phyloP scores from a whole-genome alignment of 2,888 invertebrate genomes.

The Desoria tigrina region DNA sequence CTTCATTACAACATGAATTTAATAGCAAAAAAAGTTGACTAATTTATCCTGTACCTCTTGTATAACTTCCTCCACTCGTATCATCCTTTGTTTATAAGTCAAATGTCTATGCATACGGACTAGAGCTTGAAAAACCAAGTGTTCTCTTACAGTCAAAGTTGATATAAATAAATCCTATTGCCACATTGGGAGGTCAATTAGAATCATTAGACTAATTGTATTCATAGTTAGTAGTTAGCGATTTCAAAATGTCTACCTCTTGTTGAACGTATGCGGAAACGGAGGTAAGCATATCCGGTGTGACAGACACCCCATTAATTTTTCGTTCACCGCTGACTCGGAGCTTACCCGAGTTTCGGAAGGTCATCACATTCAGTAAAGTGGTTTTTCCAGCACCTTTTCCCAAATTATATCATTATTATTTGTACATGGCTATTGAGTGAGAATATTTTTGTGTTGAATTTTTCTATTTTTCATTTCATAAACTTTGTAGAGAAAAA shows the following conservation, averaged over 20 bases:
- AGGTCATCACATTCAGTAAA: conserved; percentile 83
- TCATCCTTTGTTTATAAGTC: conserved; percentile 71
- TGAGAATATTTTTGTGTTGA: no score
- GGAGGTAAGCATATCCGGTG: conserved; percentile 69
- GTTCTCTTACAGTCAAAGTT: conserved; percentile 83
- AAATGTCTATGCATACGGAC: conserved; percentile 81
- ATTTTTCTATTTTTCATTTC: no score
- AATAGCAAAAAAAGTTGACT: no score
- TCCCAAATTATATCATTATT: conserved; percentile 57
- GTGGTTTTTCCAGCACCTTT: conserved; percentile 95
- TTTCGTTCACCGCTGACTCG: conserved; percentile 64
- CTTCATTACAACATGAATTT: neutral
- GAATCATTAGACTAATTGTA: no score
- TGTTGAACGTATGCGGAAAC: conserved; percentile 91
- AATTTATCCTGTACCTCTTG: conserved; percentile 65
- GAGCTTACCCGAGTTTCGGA: conserved; percentile 70
- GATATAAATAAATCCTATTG: conserved; percentile 87
- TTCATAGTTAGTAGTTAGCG: neutral
- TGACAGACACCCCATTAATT: conserved; percentile 74
- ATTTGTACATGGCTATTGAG: no score
- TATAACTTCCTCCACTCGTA: conserved; percentile 82
- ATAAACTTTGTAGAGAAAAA: no score
- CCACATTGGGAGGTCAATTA: neutral
- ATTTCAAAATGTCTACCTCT: conserved; percentile 58
- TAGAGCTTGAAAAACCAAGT: conserved; percentile 74